Conservation (phyloP, 2,113 vertebrate species). For the Willisornis vidua region DNA sequence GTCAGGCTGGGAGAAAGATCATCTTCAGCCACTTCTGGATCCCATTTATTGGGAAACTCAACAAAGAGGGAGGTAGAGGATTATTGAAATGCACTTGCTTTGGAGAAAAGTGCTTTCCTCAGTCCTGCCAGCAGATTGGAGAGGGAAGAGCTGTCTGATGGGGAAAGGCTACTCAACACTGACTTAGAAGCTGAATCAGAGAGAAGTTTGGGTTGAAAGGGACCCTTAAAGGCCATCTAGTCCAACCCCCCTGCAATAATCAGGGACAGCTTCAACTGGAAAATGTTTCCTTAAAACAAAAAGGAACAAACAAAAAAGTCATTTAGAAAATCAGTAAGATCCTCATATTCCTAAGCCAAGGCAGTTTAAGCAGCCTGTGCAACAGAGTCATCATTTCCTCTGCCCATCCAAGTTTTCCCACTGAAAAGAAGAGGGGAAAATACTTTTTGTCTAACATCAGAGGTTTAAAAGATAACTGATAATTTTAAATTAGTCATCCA, state of each 20-base stretch:
- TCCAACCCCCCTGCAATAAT: not conserved
- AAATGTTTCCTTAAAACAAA: not conserved
- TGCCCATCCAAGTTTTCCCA: not conserved
- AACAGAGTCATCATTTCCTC: not conserved
- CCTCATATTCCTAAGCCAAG: not conserved
- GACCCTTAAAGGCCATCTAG: too few species aligned
- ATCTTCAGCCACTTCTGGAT: not conserved
- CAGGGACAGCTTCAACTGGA: not conserved
- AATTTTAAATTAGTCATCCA: not conserved
- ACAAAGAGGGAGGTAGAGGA: not conserved
- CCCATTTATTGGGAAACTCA: fast-evolving
- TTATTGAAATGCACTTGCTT: not conserved
- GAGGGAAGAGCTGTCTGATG: not conserved
- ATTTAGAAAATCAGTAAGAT: not conserved
- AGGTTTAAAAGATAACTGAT: not conserved
- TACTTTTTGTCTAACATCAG: not conserved
- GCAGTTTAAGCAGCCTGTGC: not conserved
- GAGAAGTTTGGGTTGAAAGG: not conserved
- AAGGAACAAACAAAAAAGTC: not conserved
- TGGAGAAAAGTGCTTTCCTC: not conserved
- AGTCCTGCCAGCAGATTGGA: not conserved
- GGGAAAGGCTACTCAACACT: not conserved
- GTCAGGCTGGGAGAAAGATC: not conserved
- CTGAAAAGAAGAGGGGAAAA: not conserved
- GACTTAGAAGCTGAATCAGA: not conserved